Conservation (phyloP, 2,888 invertebrate species). For the Sminthurides aquaticus region DNA sequence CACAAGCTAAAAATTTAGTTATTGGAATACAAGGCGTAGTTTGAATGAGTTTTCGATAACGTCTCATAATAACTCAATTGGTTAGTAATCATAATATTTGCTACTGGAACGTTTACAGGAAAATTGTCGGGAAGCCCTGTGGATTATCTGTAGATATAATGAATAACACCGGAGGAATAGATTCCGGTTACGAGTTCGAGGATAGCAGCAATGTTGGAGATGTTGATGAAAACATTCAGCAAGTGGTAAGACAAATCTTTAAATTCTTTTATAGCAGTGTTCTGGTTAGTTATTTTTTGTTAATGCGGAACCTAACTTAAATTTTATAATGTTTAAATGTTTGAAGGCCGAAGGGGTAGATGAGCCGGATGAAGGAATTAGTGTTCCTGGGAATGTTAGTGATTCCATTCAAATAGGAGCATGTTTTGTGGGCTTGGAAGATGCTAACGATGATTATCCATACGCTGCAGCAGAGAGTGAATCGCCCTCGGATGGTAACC, state of each 20-base stretch:
- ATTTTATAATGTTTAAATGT: too few relatives aligned
- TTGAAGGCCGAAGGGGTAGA: conserved; percentile 30
- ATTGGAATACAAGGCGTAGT: neutral
- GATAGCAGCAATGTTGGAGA: conserved; percentile 35
- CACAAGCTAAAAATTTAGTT: too few relatives aligned
- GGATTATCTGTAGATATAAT: conserved; percentile 18
- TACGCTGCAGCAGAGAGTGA: conserved; percentile 8
- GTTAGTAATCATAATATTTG: neutral
- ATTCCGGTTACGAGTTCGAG: conserved; percentile 37
- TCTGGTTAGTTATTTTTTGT: too few relatives aligned
- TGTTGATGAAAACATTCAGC: conserved; percentile 28
- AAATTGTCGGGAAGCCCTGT: too few relatives aligned
- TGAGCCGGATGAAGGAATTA: conserved; percentile 39
- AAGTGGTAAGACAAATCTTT: too few relatives aligned
- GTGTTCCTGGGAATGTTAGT: conserved; percentile 23
- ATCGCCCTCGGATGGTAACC: neutral
- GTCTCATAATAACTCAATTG: too few relatives aligned
- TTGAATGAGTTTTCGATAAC: too few relatives aligned
- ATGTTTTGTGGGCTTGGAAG: conserved; percentile 10
- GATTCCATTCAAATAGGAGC: conserved; percentile 12
- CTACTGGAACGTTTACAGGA: neutral
- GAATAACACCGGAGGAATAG: conserved; percentile 31
- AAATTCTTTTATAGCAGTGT: too few relatives aligned
- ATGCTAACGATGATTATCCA: conserved; percentile 2
- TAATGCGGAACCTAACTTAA: too few relatives aligned